Evolutionary conservation across 92 coral and sea anemone species (phyloP).

Genomic region (Phenganax marumi): DNA sequence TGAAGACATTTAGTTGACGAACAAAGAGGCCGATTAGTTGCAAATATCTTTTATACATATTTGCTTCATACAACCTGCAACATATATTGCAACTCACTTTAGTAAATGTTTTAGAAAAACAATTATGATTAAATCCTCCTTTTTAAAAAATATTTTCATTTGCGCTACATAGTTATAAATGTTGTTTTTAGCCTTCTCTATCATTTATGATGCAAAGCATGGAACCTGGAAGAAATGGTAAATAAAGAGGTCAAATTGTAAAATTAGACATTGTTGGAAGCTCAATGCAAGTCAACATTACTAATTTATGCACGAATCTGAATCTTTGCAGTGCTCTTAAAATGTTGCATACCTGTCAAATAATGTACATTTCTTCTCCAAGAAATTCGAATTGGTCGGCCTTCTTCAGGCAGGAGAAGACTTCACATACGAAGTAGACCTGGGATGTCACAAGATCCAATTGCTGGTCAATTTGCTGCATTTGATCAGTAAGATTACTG

Average conservation of each 20-base stretch:
- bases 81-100: no score
- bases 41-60: no score
- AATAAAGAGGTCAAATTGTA: neutral
- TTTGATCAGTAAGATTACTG: conserved; percentile 39
- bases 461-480: conserved; percentile 9
- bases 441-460: conserved; percentile 7
- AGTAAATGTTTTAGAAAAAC: no score
- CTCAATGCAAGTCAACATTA: neutral
- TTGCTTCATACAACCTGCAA: no score
- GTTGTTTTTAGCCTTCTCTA: neutral
- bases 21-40: no score
- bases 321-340: no score
- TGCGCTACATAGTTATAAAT: neutral
- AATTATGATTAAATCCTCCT: neutral
- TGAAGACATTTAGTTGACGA: no score
- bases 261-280: neutral
- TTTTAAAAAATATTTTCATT: neutral
- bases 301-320: no score
- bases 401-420: neutral
- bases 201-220: neutral
- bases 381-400: conserved; percentile 1
- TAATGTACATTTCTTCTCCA: no score
- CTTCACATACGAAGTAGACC: conserved; percentile 6
- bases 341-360: no score
- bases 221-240: conserved; percentile 16